Base-by-base conservation (phyloP, 2,888 invertebrate species). In the Hoplodrina blanda region DNA sequence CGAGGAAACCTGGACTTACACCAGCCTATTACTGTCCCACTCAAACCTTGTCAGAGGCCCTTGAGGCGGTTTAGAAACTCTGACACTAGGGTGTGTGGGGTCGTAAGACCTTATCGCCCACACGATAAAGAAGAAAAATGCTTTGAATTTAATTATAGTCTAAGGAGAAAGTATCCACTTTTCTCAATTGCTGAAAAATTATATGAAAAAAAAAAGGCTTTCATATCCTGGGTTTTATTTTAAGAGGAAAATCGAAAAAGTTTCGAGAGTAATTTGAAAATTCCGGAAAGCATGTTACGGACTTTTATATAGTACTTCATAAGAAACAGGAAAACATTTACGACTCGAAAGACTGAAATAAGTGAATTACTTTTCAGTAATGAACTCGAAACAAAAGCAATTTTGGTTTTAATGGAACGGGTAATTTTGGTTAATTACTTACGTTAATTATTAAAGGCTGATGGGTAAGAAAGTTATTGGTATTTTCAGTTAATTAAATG, bases 161-260 rank as follows among this genome's bases (percentile, higher is more conserved):
- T 11, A 41, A 41, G 41, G 13, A 41, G 13, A 46, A 4, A 15
- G 10, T 11, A 66, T 4, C 33, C 20, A 11, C 7, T 53, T 17
- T 15, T 8, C 20, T 37, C 13, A 37, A 41, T 49, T 41, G 4
- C 20, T 20, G n/a, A 44, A 60, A 52, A 44, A 60, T 8, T 33
- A 54, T 37, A 6, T 6, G 2, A 49, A 59, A 44, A 49, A 59
- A 44, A 60, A 46, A 53, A 15, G 17, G 19, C 11, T 59, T 57
- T 49, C 20, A 20, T 13, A 54, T 41, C 13, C 57, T 13, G 8
- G 19, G 10, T 33, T 64, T 33, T 41, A 56, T 73, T 73, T 65
- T 61, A 57, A 56, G 41, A 68, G 53, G 33, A 33, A 76, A 71
- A 79, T 75, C 69, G 75, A 71, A 80, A 80, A 84, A 83, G 71